Evolutionary conservation across 2,113 vertebrate genomes (phyloP).

Genomic region (Lampris incognitus): DNA sequence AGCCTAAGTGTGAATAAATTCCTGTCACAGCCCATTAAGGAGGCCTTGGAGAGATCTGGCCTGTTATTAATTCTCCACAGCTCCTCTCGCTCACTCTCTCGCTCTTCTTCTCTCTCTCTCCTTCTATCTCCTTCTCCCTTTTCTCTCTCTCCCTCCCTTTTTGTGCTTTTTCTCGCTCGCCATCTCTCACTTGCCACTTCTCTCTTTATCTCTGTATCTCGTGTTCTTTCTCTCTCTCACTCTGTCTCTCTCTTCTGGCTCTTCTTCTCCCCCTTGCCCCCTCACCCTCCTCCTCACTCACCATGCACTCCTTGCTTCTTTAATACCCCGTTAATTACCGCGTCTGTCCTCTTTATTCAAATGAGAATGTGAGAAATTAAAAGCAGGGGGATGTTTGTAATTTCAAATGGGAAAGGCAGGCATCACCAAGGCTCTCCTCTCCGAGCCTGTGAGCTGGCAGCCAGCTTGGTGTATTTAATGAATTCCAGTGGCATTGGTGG

Average conservation of each 20-base stretch:
- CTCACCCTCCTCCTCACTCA: slow-evolving; percentile 11
- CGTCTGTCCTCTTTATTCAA: slow-evolving; percentile 83
- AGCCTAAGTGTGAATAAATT: slow-evolving; percentile 87
- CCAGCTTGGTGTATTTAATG: slow-evolving; percentile 59
- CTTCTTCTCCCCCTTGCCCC: too few relatives aligned
- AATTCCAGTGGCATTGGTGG: slow-evolving; percentile 61
- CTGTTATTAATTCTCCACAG: slow-evolving; percentile 85
- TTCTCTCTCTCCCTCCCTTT: slow-evolving; percentile 28
- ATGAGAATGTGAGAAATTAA: slow-evolving; percentile 80
- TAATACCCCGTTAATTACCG: slow-evolving; percentile 83
- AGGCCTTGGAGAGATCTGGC: slow-evolving; percentile 84
- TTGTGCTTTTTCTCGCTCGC: not conserved
- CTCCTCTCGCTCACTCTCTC: slow-evolving; percentile 62
- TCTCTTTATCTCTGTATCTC: not conserved
- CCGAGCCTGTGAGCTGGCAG: slow-evolving; percentile 50
- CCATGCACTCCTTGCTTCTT: slow-evolving; percentile 69
- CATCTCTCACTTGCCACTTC: not conserved
- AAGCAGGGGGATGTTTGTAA: slow-evolving; percentile 75
- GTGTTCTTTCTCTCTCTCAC: too few relatives aligned
- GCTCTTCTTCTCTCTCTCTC: slow-evolving; percentile 50
- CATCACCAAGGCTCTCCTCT: slow-evolving; percentile 51
- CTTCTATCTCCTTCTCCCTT: slow-evolving; percentile 41
- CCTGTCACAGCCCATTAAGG: slow-evolving; percentile 86
- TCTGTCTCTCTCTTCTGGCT: too few relatives aligned
- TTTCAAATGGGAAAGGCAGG: slow-evolving; percentile 69